A percentile compares a stretch with the other conserved stretches of the same genome.
Evolutionary conservation across 2,888 invertebrate genomes (phyloP).

Genomic region (Subacronicta megacephala): DNA sequence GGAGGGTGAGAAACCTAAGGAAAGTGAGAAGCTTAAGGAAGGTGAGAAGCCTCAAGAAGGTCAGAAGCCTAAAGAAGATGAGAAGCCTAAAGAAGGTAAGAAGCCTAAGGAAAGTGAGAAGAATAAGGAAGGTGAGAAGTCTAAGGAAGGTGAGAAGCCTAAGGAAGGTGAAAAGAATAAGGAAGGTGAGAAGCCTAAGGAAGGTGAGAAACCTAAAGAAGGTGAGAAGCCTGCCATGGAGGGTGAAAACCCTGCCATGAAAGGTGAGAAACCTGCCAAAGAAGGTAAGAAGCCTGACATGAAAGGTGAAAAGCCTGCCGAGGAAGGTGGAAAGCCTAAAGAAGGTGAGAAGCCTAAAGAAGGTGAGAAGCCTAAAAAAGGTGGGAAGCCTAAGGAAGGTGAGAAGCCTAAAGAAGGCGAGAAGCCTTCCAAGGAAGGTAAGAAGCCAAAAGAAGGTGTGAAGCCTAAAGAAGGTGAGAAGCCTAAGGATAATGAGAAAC

Average conservation of each 20-base stretch:
- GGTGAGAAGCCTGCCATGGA: background rate
- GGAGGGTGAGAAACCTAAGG: slow-evolving; percentile 3
- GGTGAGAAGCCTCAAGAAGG: background rate
- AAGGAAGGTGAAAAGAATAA: slow-evolving; percentile 1
- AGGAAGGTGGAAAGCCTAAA: background rate
- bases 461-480: background rate
- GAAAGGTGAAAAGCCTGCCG: background rate
- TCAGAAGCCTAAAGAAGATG: background rate
- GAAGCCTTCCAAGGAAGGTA: slow-evolving; percentile 11
- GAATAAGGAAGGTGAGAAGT: slow-evolving; percentile 1
- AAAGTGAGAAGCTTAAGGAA: background rate
- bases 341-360: slow-evolving; percentile 14
- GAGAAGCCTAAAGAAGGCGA: slow-evolving; percentile 5
- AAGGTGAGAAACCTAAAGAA: slow-evolving; percentile 2
- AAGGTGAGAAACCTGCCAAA: background rate
- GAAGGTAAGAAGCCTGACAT: background rate
- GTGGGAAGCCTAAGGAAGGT: background rate
- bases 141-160: slow-evolving; percentile 2
- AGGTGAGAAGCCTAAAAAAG: slow-evolving; percentile 7
- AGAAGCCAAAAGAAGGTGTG: slow-evolving; percentile 24
- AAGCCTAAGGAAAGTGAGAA: background rate
- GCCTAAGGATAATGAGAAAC: background rate
- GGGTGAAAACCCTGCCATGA: background rate
- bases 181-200: background rate
- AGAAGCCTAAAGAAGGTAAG: background rate